Base-by-base conservation (phyloP, 2,888 invertebrate species). In the Drosophila mulleri region DNA sequence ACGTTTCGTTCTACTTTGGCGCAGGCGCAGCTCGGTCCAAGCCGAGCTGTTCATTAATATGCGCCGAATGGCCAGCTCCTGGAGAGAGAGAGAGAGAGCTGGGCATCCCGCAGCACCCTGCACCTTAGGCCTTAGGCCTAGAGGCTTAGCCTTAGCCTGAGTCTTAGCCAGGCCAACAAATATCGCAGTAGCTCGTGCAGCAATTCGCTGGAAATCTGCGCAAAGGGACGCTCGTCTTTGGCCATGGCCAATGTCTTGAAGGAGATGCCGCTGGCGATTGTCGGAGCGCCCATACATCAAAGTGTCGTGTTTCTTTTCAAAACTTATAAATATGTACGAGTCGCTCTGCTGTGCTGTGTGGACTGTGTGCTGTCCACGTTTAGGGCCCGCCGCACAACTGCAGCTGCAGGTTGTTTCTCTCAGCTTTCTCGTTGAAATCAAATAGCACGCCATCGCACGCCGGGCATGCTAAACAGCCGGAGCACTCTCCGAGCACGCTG, bases 1-100 rank as follows among this genome's bases (percentile, higher is more conserved):
- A 88, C 86, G 78, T 80, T 74, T 89, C 84, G 89, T 88, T 88
- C 87, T 82, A 88, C 82, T 78, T 88, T 77, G 78, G 69, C 67
- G 59, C 65, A 76, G 75, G 63, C 75, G 62, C 70, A 70, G 70
- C 63, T 58, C 53, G 61, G 50, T 9, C 16, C 52, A 14, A 29
- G 47, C 23, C 2, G 41, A 16, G 29, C 42, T 42, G 20, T 44
- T 72, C 59, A 78, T 78, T 72, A 57, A 75, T 68, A 78, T 78
- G 78, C 78, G 23, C 1, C 44, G 42, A 45, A 14, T 67, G 53
- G 45, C 12, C 50, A 62, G 39, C 57, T 71, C 57, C 64, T 37
- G 20, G 20, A 23, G 32, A 52, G 53, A 26, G 20, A 32, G 26
- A 26, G 39, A 52, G 53, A 18, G 45, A 12, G 5, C 32, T 23